Percentiles rank a stretch among this genome's conserved stretches.
Conservation (phyloP, 2,888 invertebrate species). For the Noctuana brunneofusca region DNA sequence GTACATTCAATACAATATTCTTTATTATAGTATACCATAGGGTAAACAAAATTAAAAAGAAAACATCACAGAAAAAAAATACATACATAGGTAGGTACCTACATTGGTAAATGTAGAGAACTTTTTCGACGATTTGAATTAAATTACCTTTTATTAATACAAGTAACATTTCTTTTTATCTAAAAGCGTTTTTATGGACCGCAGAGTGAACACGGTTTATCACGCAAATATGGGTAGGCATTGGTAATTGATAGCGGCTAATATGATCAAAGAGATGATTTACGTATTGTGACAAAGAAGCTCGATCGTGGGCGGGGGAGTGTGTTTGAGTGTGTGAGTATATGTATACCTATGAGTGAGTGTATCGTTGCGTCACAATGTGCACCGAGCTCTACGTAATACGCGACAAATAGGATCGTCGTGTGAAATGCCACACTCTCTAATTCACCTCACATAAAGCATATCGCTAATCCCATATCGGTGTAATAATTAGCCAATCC, state of each 20-base stretch:
- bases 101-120: no score
- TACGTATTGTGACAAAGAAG: conserved; percentile 35
- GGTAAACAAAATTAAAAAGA: no score
- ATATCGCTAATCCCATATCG: conserved; percentile 27
- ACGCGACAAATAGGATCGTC: conserved; percentile 65
- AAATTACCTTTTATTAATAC: no score
- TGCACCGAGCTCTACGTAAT: conserved; percentile 59
- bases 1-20: no score
- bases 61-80: no score
- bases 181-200: background rate
- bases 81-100: no score
- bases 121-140: no score
- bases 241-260: conserved; percentile 27
- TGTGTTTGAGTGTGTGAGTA: conserved; percentile 24
- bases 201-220: conserved; percentile 6
- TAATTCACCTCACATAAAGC: conserved; percentile 40
- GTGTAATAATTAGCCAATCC: conserved; percentile 23
- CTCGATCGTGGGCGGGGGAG: conserved; percentile 39
- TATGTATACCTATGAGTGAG: conserved; percentile 38
- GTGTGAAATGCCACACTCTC: conserved; percentile 67
- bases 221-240: conserved; percentile 11
- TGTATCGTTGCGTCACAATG: conserved; percentile 56
- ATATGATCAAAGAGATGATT: conserved; percentile 44
- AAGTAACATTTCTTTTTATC: background rate
- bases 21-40: no score